Conservation (phyloP, 2,888 invertebrate genomes). For the Coelogynopora nodosa region DNA sequence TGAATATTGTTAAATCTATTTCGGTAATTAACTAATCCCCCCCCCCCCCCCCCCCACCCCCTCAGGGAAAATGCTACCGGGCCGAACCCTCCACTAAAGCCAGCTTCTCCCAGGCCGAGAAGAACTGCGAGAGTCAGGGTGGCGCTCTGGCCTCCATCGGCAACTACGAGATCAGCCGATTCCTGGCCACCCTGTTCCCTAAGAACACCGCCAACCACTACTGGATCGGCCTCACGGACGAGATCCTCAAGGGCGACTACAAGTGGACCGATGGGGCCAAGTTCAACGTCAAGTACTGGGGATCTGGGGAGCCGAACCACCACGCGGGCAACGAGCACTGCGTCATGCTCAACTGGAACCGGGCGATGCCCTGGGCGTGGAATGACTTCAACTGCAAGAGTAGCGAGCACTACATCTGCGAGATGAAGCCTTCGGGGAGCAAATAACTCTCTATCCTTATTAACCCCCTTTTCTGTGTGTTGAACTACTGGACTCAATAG, state of each 20-base stretch:
- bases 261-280: not conserved
- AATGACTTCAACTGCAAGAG: not conserved
- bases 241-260: not conserved
- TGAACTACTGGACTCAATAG: too few relatives aligned
- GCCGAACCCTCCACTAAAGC: not conserved
- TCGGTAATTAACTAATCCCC: too few relatives aligned
- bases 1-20: too few relatives aligned
- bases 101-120: not conserved
- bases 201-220: not conserved
- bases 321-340: slow-evolving; percentile 3
- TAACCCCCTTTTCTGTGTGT: too few relatives aligned
- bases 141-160: not conserved
- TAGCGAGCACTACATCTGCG: not conserved
- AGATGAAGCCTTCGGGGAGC: not conserved
- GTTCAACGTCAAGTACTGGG: not conserved
- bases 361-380: not conserved
- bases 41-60: too few relatives aligned
- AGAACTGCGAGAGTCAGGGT: not conserved
- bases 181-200: not conserved
- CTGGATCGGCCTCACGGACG: slow-evolving; percentile 32
- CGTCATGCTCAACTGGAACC: not conserved
- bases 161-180: not conserved
- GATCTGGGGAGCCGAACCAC: slow-evolving; percentile 15
- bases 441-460: too few relatives aligned
- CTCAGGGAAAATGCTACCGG: not conserved